Evolutionary conservation across 2,113 vertebrate genomes (phyloP).

Genomic region (Camelus dromedarius): DNA sequence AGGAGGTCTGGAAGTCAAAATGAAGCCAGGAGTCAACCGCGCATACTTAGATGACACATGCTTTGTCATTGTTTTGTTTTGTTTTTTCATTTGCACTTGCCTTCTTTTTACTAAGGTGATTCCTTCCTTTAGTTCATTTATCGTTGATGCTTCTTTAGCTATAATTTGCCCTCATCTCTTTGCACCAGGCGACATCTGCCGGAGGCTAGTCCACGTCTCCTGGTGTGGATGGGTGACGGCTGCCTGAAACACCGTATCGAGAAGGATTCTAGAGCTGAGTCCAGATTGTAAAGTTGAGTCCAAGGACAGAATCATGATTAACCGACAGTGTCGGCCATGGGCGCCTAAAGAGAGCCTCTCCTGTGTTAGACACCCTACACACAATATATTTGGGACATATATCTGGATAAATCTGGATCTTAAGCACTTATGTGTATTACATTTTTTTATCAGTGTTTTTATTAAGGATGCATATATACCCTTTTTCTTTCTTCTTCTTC

Average conservation of each 20-base stretch:
- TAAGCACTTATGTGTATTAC: not conserved
- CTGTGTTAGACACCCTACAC: not conserved
- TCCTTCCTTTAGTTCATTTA: not conserved
- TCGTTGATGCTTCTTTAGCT: not conserved
- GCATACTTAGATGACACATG: not conserved
- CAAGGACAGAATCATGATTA: not conserved
- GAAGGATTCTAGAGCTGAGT: not conserved
- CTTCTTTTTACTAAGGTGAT: not conserved
- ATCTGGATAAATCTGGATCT: not conserved
- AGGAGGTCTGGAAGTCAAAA: not conserved
- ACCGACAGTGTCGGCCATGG: fast-evolving
- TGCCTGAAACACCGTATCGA: not conserved
- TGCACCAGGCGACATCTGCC: not conserved
- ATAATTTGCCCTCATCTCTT: not conserved
- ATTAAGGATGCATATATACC: not conserved
- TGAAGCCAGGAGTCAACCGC: not conserved
- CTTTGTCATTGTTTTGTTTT: not conserved
- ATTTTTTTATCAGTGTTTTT: not conserved
- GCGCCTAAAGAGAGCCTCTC: fast-evolving
- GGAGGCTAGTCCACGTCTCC: not conserved
- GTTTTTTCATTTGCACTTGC: not conserved
- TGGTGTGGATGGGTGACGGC: not conserved
- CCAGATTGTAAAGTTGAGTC: not conserved
- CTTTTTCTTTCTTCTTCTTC: not conserved
- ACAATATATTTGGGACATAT: no score